A percentile compares a stretch with the other conserved stretches of the same genome.
Evolutionary conservation across 2,797 vertebrate genomes (phyloP).

Genomic region (Poecilia picta): DNA sequence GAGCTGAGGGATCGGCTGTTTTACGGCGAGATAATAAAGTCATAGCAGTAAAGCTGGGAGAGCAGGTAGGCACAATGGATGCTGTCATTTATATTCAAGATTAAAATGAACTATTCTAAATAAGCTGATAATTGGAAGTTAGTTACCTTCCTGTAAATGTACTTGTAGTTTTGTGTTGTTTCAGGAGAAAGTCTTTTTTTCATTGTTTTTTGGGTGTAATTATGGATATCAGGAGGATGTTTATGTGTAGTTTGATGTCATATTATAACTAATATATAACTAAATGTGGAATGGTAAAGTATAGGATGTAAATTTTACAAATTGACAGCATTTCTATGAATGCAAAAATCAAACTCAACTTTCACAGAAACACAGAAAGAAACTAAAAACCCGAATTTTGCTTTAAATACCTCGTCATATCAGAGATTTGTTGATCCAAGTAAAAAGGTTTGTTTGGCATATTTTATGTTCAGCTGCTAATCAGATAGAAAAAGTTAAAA

Average conservation of each 20-base stretch:
- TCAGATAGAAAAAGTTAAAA: neutral
- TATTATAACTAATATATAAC: neutral
- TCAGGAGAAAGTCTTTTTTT: neutral
- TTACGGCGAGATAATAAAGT: conserved; percentile 52
- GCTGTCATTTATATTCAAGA: neutral
- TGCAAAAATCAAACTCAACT: neutral
- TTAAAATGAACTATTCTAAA: conserved; percentile 20
- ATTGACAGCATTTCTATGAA: neutral
- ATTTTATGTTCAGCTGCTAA: neutral
- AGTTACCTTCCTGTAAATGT: conserved; percentile 17
- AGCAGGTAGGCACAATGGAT: conserved; percentile 65
- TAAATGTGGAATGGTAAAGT: neutral
- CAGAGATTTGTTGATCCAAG: neutral
- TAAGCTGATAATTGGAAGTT: neutral
- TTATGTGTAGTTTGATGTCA: neutral
- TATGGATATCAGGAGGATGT: neutral
- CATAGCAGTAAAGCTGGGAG: conserved; percentile 49
- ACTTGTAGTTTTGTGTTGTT: conserved; percentile 2
- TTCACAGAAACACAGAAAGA: neutral
- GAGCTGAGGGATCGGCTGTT: conserved; percentile 41
- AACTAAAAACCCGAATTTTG: neutral
- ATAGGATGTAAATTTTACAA: too few relatives aligned
- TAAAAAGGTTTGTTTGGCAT: neutral
- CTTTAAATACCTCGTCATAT: neutral
- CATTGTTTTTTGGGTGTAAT: neutral